These are phyloP conservation scores for Encarsia formosa DNA, from an alignment of 2,888 invertebrate species.

Conservation along the genomic window DNA sequence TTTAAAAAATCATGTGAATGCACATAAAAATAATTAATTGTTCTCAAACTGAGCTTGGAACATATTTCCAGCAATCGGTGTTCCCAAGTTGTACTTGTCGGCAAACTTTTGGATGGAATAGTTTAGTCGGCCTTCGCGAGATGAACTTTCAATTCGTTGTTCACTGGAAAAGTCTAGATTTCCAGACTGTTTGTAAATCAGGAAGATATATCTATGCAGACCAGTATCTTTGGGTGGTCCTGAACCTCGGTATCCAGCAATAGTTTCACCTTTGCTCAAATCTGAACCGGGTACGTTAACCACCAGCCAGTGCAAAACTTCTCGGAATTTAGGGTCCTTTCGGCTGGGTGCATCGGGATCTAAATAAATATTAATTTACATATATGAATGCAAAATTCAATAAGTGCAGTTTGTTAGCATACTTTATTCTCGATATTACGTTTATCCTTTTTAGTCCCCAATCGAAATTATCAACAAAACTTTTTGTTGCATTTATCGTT, in stretches of 20 bases:
- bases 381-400: too few relatives aligned
- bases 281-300: constrained; percentile 11
- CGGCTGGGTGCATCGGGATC: constrained; percentile 9
- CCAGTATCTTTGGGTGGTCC: constrained; percentile 1
- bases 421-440: too few relatives aligned
- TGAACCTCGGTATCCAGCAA: background rate
- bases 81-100: constrained; percentile 57
- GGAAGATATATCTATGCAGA: constrained; percentile 1
- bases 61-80: constrained; percentile 61
- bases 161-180: constrained; percentile 51
- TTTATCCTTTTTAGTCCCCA: too few relatives aligned
- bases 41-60: constrained; percentile 57
- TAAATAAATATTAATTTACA: too few relatives aligned
- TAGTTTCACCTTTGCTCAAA: constrained; percentile 1
- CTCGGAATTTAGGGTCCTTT: background rate
- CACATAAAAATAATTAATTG: too few relatives aligned
- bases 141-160: constrained; percentile 38
- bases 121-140: constrained; percentile 54
- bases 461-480: too few relatives aligned
- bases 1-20: too few relatives aligned
- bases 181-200: constrained; percentile 42
- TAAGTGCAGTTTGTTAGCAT: too few relatives aligned
- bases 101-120: constrained; percentile 60
- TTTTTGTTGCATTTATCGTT: too few relatives aligned
- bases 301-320: constrained; percentile 7